Base-by-base conservation (phyloP, 1,140 invertebrate species). In the Rhyacophila brunnea region DNA sequence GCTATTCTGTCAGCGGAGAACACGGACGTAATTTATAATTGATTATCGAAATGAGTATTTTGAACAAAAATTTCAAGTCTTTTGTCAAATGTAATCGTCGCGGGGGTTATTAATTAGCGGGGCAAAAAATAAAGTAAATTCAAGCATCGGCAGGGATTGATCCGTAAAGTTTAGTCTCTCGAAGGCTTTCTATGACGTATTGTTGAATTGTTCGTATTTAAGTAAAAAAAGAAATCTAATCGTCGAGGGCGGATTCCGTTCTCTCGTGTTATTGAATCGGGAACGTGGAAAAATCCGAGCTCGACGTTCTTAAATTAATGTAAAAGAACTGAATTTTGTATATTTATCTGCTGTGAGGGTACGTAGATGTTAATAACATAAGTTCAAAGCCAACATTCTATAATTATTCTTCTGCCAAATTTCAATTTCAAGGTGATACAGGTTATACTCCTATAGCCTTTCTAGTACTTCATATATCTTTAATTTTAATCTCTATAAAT, bases 261-360 rank as follows among this genome's bases (percentile, higher is more conserved):
- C 49, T 64, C 35, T 48, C 32, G 20, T 19, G 34, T 51, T 47
- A 15, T 15, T 6, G 23, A 43, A 52, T 43, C n/a, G 44, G 40
- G 20, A n/a, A 20, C 34, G 20, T 42, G 58, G 72, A 71, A 69
- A 68, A 71, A 70, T 69, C 71, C 77, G 73, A 74, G 73, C 73
- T 75, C 74, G 72, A 70, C 73, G 74, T 75, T 74, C 74, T 76
- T 74, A 75, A 75, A 77, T 75, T 72, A 72, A 77, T 74, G 74
- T 77, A 78, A 79, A 79, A 64, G 77, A 79, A 79, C 77, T 79
- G 77, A 79, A 76, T 77, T 77, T 76, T 78, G 72, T 78, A 78
- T 77, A 75, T 72, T 73, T 74, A 74, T 74, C 77, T 73, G 75
- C 67, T 72, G 75, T 75, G 75, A 78, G 74, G 74, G 74, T 79